Evolutionary conservation across 2,888 invertebrate genomes (phyloP), one percentile per base, ranked within the genome.

Genomic region (Habroteleia sp.): DNA sequence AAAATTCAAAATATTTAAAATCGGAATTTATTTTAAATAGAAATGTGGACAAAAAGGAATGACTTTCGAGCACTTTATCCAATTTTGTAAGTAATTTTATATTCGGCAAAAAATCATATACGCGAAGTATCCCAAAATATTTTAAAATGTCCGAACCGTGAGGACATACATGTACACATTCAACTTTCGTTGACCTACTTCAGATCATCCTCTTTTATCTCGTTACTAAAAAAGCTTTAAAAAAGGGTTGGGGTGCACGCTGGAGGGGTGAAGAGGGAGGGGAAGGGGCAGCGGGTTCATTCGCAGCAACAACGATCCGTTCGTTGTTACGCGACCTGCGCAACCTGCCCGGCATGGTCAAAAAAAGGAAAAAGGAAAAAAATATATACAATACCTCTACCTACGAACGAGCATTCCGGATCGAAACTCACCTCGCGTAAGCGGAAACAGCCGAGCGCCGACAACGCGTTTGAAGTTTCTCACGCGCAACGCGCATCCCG

Each of bases 361-460:
- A 63, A 63, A 63, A 50, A 62, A 29, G 11, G 8, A 31, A 27
- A 48, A 8, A 35, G 7, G 14, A 17, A 60, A 48, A 44, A 66
- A 66, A 66, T 44, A 72, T 56, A 65, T 41, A 54, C 62, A 52
- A 60, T 44, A 60, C 20, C 31, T 37, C 41, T 11, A 44, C 27
- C 41, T 44, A 56, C 48, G 27, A 29, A 42, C 29, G 50, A 50
- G 58, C 52, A 60, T 66, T 54, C 66, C 73, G 50, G 66, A 62
- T 74, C 74, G 74, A 66, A 74, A 66, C 66, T 54, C 60, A 35
- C 3, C 62, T 54, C 72, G 73, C 60, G 52, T 66, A 54, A 73
- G 35, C 66, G 74, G 62, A 68, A 74, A 74, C 35, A 46, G 50
- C 58, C 65, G 65, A 58, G 65, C 54, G 16, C 48, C 35, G 29